Evolutionary conservation across 92 coral and sea anemone genomes (phyloP).

Genomic region (Actinernus sp.): DNA sequence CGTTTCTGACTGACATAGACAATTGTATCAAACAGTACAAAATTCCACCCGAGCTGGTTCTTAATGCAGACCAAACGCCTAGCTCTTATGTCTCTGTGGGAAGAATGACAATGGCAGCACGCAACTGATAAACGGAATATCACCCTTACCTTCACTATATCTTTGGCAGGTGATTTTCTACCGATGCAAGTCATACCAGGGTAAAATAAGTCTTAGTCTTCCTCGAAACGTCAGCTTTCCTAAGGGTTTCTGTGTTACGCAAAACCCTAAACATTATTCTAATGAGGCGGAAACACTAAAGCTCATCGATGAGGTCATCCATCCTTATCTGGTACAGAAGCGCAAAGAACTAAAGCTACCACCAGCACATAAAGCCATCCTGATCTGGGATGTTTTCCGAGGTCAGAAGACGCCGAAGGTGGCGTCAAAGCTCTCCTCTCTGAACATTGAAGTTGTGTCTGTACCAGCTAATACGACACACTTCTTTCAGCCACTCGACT

Average conservation of each 20-base stretch:
- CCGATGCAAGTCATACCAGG: constrained; percentile 62
- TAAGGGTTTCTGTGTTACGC: constrained; percentile 55
- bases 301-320: too few species aligned
- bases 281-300: constrained; percentile 48
- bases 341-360: too few species aligned
- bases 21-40: too few species aligned
- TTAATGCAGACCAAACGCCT: too few species aligned
- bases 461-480: too few species aligned
- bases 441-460: too few species aligned
- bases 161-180: constrained; percentile 61
- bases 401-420: constrained; percentile 56
- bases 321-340: too few species aligned
- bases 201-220: constrained; percentile 57
- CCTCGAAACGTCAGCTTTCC: constrained; percentile 55
- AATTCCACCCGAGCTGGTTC: too few species aligned
- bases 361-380: constrained; percentile 36
- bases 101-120: constrained; percentile 74
- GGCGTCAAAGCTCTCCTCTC: constrained; percentile 3
- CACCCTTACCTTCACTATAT: constrained; percentile 48
- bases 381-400: constrained; percentile 42
- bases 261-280: too few species aligned
- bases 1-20: constrained; percentile 50
- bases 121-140: constrained; percentile 43
- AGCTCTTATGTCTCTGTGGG: constrained; percentile 80
- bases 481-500: too few species aligned